Evolutionary conservation across 2,113 vertebrate genomes (phyloP).

Genomic region (Hirundichthys speculiger): DNA sequence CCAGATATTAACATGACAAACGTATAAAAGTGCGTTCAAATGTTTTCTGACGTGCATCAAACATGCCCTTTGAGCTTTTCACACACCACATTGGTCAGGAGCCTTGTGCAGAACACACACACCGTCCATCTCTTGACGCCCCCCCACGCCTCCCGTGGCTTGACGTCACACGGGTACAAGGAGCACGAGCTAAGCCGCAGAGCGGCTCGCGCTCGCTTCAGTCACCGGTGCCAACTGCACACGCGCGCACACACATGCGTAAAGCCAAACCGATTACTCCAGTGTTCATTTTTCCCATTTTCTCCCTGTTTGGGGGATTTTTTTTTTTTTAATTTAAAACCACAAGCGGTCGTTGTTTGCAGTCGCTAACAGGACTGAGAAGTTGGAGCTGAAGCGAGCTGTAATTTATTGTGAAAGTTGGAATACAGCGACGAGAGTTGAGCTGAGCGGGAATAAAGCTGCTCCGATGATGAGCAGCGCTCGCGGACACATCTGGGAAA

Average conservation of each 20-base stretch:
- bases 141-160: neutral
- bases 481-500: slow-evolving; percentile 16
- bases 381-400: slow-evolving; percentile 6
- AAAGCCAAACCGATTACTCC: neutral
- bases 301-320: neutral
- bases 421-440: slow-evolving; percentile 50
- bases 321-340: neutral
- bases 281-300: neutral
- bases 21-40: too few species aligned
- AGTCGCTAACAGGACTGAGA: slow-evolving; percentile 2
- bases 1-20: too few species aligned
- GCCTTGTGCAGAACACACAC: neutral
- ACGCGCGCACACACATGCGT: neutral
- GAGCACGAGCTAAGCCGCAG: slow-evolving; percentile 28
- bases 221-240: slow-evolving; percentile 18
- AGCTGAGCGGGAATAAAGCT: slow-evolving; percentile 39
- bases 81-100: neutral
- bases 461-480: slow-evolving; percentile 59
- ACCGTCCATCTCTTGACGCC: neutral
- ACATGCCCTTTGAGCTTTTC: neutral
- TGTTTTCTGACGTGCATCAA: neutral
- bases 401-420: slow-evolving; percentile 62
- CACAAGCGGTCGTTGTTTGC: neutral
- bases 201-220: slow-evolving; percentile 24
- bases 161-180: slow-evolving; percentile 64